These are phyloP conservation scores for Cromileptes altivelis DNA, from an alignment of 2,113 vertebrate genomes.

Conservation along the genomic window DNA sequence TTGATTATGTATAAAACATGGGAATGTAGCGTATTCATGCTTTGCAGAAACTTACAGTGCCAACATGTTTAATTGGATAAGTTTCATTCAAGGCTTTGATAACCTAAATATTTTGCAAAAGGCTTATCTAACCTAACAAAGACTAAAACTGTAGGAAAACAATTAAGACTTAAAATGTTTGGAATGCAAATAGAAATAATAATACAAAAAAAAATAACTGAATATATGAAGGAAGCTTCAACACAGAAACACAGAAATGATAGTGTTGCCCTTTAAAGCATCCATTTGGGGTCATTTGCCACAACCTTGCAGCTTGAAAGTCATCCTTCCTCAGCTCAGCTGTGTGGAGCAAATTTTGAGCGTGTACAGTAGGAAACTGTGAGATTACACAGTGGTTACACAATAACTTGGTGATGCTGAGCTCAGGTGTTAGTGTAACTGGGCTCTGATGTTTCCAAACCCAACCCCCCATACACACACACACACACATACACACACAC, in stretches of 20 bases:
- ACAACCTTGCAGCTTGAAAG: not conserved
- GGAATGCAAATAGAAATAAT: not conserved
- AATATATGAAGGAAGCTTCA: not conserved
- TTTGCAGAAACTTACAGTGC: too few relatives aligned
- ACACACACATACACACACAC: not conserved
- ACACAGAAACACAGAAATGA: not conserved
- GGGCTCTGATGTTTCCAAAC: slow-evolving; percentile 35
- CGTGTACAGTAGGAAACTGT: slow-evolving; percentile 21
- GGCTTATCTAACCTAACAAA: not conserved
- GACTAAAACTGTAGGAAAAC: not conserved
- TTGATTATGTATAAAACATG: too few relatives aligned
- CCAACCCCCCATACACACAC: slow-evolving; percentile 4
- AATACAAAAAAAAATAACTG: not conserved
- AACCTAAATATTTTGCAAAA: not conserved
- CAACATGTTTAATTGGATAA: not conserved
- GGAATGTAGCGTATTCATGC: too few relatives aligned
- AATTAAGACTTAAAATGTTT: not conserved
- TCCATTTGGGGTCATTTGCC: not conserved
- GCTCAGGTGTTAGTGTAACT: slow-evolving; percentile 52
- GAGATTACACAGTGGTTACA: slow-evolving; percentile 30
- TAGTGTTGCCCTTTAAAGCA: not conserved
- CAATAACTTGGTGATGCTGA: slow-evolving; percentile 32
- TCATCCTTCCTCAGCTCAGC: not conserved
- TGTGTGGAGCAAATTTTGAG: not conserved
- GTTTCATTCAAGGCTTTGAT: not conserved